phyloP scores from a whole-genome alignment of 2,797 vertebrate species.

The Gymnoscopelus microlampas region DNA sequence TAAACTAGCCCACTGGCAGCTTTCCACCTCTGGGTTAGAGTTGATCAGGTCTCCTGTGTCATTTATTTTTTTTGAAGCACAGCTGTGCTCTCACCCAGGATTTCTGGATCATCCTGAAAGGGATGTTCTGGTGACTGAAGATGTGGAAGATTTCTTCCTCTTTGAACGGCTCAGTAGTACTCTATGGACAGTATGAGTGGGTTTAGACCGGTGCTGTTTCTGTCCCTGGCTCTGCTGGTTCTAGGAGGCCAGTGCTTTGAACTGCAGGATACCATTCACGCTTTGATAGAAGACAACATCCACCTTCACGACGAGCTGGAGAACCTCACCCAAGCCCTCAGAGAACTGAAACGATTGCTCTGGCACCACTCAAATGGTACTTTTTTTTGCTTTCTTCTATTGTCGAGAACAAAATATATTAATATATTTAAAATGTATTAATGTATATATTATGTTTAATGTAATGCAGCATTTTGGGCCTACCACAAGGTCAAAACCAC shows the following conservation, averaged over 20 bases:
- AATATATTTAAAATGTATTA: no score
- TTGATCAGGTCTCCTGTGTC: constrained; percentile 35
- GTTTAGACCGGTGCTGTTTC: constrained; percentile 33
- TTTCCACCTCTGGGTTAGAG: constrained; percentile 65
- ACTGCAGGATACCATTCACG: constrained; percentile 85
- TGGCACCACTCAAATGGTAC: constrained; percentile 81
- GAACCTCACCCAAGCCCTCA: constrained; percentile 84
- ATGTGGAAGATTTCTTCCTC: constrained; percentile 26
- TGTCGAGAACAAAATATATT: no score
- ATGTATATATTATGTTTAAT: background rate
- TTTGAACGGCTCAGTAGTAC: constrained; percentile 8
- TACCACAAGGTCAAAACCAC: constrained; percentile 29
- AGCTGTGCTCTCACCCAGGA: constrained; percentile 1
- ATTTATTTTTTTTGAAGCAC: constrained; percentile 6
- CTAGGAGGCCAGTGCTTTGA: constrained; percentile 74
- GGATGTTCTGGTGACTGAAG: constrained; percentile 19
- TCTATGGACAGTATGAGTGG: constrained; percentile 53
- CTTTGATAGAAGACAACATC: constrained; percentile 85
- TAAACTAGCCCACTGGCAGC: constrained; percentile 67
- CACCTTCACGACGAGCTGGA: constrained; percentile 85
- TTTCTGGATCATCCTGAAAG: background rate
- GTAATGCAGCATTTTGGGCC: background rate
- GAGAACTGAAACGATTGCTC: constrained; percentile 81
- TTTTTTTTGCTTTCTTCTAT: no score
- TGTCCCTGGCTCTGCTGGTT: constrained; percentile 58